Conservation (phyloP, 2,888 invertebrate genomes). For the Lasioglossum zephyrum region DNA sequence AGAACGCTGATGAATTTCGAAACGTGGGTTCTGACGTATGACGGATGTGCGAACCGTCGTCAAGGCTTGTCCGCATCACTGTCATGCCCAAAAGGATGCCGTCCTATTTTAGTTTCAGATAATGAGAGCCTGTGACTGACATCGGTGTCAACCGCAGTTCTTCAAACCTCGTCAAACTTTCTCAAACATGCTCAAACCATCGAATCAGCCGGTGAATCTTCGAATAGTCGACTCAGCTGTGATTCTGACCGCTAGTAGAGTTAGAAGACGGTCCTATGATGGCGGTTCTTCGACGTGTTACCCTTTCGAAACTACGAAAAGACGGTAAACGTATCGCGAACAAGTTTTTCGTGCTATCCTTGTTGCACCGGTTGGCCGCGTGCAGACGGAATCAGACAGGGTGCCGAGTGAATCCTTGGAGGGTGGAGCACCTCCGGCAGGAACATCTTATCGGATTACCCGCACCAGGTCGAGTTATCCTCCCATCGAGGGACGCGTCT, state of each 20-base stretch:
- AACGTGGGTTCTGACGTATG: slow-evolving; percentile 42
- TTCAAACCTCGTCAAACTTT: neutral
- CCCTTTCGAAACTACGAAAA: neutral
- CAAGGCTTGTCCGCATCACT: slow-evolving; percentile 7
- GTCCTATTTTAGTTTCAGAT: slow-evolving; percentile 14
- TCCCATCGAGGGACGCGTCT: slow-evolving; percentile 47
- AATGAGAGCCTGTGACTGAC: slow-evolving; percentile 1
- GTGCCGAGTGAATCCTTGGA: slow-evolving; percentile 49
- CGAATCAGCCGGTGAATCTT: neutral
- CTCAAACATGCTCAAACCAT: neutral
- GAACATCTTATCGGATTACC: slow-evolving; percentile 78
- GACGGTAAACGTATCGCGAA: neutral
- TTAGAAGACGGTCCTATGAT: neutral
- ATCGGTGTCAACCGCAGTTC: neutral
- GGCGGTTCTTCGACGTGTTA: neutral
- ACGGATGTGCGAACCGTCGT: slow-evolving; percentile 43
- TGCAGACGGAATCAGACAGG: slow-evolving; percentile 17
- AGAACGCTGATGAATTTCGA: slow-evolving; percentile 42
- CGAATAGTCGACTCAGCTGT: neutral
- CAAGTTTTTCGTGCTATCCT: neutral
- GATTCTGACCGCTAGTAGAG: neutral
- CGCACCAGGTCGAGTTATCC: slow-evolving; percentile 55
- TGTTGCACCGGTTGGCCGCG: neutral
- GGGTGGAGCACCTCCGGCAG: slow-evolving; percentile 69
- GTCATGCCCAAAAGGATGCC: slow-evolving; percentile 12